phyloP scores from a whole-genome alignment of 2,888 invertebrate genomes.

The Nycteola revayana region DNA sequence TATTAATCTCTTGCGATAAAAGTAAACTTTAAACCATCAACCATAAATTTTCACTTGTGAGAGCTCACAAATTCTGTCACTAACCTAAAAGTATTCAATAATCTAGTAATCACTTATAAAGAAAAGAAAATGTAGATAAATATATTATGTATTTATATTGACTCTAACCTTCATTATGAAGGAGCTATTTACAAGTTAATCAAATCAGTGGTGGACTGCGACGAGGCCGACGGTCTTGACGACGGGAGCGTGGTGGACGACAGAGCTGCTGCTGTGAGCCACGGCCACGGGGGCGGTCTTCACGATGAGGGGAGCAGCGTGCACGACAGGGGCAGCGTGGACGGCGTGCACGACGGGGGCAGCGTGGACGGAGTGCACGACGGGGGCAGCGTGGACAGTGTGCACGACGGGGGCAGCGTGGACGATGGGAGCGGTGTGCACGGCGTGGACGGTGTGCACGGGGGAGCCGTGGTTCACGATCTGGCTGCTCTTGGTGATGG shows the following conservation, averaged over 20 bases:
- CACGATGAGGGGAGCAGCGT: conserved; percentile 46
- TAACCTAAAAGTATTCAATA: too few species aligned
- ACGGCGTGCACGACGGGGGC: conserved; percentile 47
- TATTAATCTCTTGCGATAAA: too few species aligned
- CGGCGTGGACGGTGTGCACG: conserved; percentile 45
- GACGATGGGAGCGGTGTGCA: conserved; percentile 43
- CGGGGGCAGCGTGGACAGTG: conserved; percentile 50
- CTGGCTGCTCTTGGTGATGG: conserved; percentile 74
- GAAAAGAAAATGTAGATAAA: conserved; percentile 8
- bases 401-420: conserved; percentile 51
- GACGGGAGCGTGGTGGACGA: conserved; percentile 57
- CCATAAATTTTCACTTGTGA: too few species aligned
- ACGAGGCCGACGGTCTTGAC: conserved; percentile 65
- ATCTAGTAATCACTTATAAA: too few species aligned
- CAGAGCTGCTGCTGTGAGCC: conserved; percentile 66
- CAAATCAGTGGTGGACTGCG: conserved; percentile 54
- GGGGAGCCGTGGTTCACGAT: conserved; percentile 69
- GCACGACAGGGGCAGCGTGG: conserved; percentile 40
- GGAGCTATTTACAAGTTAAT: not conserved
- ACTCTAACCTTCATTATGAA: conserved; percentile 18
- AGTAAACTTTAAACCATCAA: too few species aligned
- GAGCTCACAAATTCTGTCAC: too few species aligned
- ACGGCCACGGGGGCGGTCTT: conserved; percentile 59
- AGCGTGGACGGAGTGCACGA: conserved; percentile 47
- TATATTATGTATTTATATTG: conserved; percentile 15